A percentile compares a stretch with the other conserved stretches of the same genome.
Evolutionary conservation across 2,113 vertebrate genomes (phyloP).

Genomic region (Ciconia stormi): DNA sequence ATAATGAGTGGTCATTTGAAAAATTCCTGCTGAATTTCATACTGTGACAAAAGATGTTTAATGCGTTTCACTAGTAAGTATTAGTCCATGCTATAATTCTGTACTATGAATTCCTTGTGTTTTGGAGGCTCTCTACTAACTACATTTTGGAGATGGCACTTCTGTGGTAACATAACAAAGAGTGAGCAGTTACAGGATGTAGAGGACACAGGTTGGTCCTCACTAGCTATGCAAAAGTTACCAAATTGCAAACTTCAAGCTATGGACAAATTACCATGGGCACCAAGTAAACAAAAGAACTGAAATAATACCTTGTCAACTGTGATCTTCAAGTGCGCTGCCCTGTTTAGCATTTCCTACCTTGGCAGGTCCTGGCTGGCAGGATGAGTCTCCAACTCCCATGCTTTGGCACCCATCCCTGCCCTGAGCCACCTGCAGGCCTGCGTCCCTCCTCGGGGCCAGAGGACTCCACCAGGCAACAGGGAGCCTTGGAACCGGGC

Average conservation of each 20-base stretch:
- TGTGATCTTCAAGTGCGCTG: neutral
- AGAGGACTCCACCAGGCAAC: neutral
- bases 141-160: neutral
- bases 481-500: neutral
- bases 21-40: neutral
- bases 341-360: neutral
- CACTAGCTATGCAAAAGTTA: neutral
- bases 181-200: neutral
- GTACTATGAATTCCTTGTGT: neutral
- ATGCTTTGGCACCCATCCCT: neutral
- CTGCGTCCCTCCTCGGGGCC: fast-evolving
- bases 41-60: neutral
- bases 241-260: neutral
- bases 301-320: neutral
- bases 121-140: neutral
- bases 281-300: neutral
- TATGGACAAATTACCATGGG: neutral
- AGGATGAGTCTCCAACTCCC: neutral
- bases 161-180: neutral
- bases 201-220: neutral
- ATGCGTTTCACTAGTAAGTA: neutral
- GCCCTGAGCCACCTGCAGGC: fast-evolving
- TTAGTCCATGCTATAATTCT: neutral
- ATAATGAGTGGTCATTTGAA: neutral
- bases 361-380: neutral